Conservation (phyloP, 2,797 vertebrate genomes). For the Scolopax bukidnonensis region DNA sequence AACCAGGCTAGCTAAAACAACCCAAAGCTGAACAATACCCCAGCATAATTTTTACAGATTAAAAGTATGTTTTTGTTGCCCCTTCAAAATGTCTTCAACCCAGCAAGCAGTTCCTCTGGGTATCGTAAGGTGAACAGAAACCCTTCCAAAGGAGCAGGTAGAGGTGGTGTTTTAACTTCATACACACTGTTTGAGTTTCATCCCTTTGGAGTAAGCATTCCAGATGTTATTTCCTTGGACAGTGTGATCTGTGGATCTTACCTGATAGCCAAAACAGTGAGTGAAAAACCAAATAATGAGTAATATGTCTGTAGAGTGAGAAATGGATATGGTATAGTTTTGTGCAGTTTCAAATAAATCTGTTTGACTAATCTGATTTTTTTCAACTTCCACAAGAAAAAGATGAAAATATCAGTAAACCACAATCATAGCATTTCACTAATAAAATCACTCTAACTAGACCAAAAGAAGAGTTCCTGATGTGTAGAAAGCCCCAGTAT, state of each 20-base stretch:
- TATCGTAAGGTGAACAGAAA: not conserved
- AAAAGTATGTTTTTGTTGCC: not conserved
- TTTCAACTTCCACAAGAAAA: not conserved
- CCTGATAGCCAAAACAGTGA: not conserved
- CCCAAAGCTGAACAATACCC: not conserved
- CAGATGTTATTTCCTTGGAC: not conserved
- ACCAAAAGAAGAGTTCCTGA: not conserved
- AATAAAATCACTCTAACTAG: not conserved
- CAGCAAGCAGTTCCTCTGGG: not conserved
- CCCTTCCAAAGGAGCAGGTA: not conserved
- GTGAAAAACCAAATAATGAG: not conserved
- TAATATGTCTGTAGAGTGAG: not conserved
- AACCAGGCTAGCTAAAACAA: not conserved
- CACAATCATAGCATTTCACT: not conserved
- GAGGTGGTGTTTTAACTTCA: not conserved
- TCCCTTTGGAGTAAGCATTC: not conserved
- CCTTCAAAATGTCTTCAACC: not conserved
- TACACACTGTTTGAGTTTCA: not conserved
- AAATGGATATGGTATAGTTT: not conserved
- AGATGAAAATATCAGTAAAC: not conserved
- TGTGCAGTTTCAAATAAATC: not conserved
- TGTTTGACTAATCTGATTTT: not conserved
- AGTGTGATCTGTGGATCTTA: not conserved
- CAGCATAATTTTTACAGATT: not conserved
- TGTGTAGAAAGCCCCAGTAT: not conserved